Percentiles rank a stretch among this genome's conserved stretches.
Conservation (phyloP, 2,797 vertebrate species). For the Myotis pilosus region DNA sequence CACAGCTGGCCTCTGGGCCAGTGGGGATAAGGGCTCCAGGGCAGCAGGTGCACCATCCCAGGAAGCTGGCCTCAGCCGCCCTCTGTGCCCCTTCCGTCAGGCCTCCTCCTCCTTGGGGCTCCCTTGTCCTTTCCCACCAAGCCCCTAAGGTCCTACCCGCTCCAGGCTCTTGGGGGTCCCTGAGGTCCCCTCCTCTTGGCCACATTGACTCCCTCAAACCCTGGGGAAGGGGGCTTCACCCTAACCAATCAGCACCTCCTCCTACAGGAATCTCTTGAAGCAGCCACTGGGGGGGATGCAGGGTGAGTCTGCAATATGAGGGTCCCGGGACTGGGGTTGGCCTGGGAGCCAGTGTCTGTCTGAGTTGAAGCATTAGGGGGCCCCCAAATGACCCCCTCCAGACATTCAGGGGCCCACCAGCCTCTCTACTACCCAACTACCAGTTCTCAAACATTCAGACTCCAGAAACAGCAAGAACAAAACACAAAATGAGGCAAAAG, state of each 20-base stretch:
- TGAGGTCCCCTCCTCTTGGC: not conserved
- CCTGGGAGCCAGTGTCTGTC: not conserved
- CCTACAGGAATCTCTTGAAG: not conserved
- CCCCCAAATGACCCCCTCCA: not conserved
- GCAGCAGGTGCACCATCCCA: fast-evolving
- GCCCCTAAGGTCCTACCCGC: not conserved
- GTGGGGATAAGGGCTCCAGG: not conserved
- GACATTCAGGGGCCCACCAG: not conserved
- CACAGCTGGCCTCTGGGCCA: not conserved
- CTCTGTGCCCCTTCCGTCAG: too few relatives aligned
- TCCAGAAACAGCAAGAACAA: not conserved
- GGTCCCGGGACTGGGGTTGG: too few relatives aligned
- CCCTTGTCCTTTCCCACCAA: too few relatives aligned
- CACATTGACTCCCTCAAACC: not conserved
- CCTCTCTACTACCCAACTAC: not conserved
- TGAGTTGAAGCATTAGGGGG: not conserved
- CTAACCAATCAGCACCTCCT: not conserved
- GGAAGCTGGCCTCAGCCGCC: not conserved
- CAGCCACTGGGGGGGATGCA: fast-evolving
- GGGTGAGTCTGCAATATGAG: not conserved
- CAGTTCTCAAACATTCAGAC: not conserved
- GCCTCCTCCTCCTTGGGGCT: not conserved
- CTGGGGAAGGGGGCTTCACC: not conserved
- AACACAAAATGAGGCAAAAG: not conserved
- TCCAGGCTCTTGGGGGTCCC: not conserved